Conservation (phyloP, 2,113 vertebrate species). For the Eclectus roratus region DNA sequence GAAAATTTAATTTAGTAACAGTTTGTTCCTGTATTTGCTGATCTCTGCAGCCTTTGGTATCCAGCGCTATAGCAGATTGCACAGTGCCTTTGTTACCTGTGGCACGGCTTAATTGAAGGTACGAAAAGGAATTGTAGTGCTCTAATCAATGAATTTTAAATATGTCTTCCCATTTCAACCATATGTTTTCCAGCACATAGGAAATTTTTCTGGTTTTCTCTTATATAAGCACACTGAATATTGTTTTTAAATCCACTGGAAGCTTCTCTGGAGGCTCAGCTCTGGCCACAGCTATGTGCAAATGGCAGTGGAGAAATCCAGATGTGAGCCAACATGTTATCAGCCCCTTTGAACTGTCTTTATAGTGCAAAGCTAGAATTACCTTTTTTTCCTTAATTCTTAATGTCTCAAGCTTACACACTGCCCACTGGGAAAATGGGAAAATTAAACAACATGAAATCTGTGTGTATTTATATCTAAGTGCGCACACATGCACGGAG, state of each 20-base stretch:
- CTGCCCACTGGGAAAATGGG: neutral
- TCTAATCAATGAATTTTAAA: neutral
- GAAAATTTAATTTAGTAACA: neutral
- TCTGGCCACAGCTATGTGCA: neutral
- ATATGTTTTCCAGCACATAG: neutral
- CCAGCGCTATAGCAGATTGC: neutral
- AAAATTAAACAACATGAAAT: neutral
- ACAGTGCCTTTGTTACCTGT: neutral
- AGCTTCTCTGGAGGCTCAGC: neutral
- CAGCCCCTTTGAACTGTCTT: neutral
- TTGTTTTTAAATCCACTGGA: neutral
- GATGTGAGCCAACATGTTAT: accelerated
- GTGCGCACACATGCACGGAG: accelerated
- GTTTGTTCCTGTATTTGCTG: neutral
- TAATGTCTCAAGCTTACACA: neutral
- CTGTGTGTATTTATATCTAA: neutral
- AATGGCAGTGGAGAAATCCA: neutral
- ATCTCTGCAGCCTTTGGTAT: neutral
- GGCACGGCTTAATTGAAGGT: neutral
- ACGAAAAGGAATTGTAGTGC: neutral
- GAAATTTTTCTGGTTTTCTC: neutral
- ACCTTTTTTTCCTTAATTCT: neutral
- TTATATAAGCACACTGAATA: neutral
- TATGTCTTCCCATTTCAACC: neutral
- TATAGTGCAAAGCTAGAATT: neutral